Conservation (phyloP, 2,113 vertebrate species). For the Labrus mixtus region DNA sequence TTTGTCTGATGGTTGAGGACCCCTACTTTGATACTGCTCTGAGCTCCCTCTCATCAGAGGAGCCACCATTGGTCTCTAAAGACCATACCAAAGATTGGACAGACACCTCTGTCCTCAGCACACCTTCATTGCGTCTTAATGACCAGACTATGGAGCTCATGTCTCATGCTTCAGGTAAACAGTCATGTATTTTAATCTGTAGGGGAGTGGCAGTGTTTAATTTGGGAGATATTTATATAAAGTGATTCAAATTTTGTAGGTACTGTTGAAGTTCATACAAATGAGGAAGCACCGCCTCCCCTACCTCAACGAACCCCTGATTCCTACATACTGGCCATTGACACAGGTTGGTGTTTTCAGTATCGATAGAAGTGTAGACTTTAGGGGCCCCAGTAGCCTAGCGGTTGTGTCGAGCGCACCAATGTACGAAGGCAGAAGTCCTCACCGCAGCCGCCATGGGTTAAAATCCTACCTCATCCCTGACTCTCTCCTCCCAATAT, state of each 20-base stretch:
- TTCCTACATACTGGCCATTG: slow-evolving; percentile 87
- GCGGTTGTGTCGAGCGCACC: no score
- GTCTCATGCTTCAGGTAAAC: slow-evolving; percentile 63
- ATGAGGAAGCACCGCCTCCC: slow-evolving; percentile 89
- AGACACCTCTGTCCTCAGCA: slow-evolving; percentile 2
- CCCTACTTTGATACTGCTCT: slow-evolving; percentile 78
- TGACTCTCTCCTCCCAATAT: no score
- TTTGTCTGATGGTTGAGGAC: slow-evolving; percentile 82
- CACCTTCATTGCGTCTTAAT: slow-evolving; percentile 51
- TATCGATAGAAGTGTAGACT: neutral
- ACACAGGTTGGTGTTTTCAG: slow-evolving; percentile 72
- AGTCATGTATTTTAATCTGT: neutral
- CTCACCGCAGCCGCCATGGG: no score
- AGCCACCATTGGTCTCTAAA: neutral
- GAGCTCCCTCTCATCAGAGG: slow-evolving; percentile 19
- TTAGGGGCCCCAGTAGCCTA: neutral
- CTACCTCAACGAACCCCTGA: slow-evolving; percentile 93
- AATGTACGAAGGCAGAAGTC: no score
- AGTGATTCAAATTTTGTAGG: slow-evolving; percentile 24
- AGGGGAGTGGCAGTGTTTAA: neutral
- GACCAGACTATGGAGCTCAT: slow-evolving; percentile 41
- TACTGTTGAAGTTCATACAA: slow-evolving; percentile 26
- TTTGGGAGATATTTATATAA: neutral
- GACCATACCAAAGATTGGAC: slow-evolving; percentile 23
- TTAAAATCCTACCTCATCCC: no score